Base-by-base conservation (phyloP, 2,888 invertebrate genomes). In the Keiferia lycopersicella region DNA sequence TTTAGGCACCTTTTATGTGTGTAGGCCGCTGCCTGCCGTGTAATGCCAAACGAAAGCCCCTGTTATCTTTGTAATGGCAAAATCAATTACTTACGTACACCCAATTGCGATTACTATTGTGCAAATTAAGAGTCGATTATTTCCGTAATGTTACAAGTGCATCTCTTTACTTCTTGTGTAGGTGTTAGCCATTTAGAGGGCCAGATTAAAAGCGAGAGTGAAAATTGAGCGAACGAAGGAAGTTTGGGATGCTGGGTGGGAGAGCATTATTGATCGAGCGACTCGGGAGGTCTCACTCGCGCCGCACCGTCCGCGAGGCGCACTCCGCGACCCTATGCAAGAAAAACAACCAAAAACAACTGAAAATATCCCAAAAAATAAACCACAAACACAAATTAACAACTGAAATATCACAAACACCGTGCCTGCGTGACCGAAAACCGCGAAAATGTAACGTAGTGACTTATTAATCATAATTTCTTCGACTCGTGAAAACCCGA, bases 181-280 rank as follows among this genome's bases (percentile, higher is more conserved):
- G 11, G 8, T 26, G 38, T 34, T 58, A 58, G 58, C 18, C 16
- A 12, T 34, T 62, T 14, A 58, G 58, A 18, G 58, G 12, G 16
- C 18, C 58, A 60, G 61, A 61, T 61, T 61, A 48, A 48, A 39
- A 50, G 38, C 39, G 51, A 22, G 12, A 63, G 51, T 39, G 60
- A 30, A 38, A 53, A 64, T 53, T 60, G 60, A 26, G 38, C 51
- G 63, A 63, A 51, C 45, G 48, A 14, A 61, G 45, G 34, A 58
- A 58, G 77, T 83, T 84, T 87, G 89, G 89, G 92, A 92, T 88
- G 92, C 91, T 92, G 92, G 88, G 87, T 82, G 90, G 90, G 90
- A 92, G 91, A 92, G 91, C 92, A 89, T 91, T 92, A 92, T 92
- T 92, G 92, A 92, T 92, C 92, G 89, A 77, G 88, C 86, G 86